Percentiles rank a stretch among this genome's conserved stretches.
phyloP scores from a whole-genome alignment of 2,113 vertebrate species.

The Hippoglossus stenolepis region DNA sequence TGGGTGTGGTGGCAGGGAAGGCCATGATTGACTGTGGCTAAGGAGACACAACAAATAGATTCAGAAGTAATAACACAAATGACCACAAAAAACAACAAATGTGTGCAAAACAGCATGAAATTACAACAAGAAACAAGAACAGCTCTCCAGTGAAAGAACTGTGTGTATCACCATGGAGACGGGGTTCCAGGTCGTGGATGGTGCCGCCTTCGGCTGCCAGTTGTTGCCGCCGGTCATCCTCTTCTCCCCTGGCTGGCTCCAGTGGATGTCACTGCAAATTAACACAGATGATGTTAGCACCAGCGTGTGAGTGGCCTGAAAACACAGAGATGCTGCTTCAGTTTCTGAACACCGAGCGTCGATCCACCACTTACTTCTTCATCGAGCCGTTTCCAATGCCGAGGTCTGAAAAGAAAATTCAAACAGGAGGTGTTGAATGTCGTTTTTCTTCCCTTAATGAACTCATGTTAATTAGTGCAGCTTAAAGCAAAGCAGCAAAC shows the following conservation, averaged over 20 bases:
- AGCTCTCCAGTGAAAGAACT: slow-evolving; percentile 19
- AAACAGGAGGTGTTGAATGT: not conserved
- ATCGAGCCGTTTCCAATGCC: slow-evolving; percentile 98
- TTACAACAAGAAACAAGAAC: not conserved
- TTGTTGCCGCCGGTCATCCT: slow-evolving; percentile 96
- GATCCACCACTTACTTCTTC: slow-evolving; percentile 89
- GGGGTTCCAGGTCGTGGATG: slow-evolving; percentile 96
- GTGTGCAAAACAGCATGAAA: not conserved
- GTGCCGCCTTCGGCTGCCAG: slow-evolving; percentile 97
- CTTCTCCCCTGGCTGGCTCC: slow-evolving; percentile 98
- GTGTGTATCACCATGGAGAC: slow-evolving; percentile 91
- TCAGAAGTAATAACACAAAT: not conserved
- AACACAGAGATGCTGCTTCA: slow-evolving; percentile 27
- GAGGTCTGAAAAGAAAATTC: slow-evolving; percentile 84
- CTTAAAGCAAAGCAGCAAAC: slow-evolving; percentile 70
- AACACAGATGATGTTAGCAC: slow-evolving; percentile 60
- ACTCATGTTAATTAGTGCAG: not conserved
- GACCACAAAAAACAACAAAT: not conserved
- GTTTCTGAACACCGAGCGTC: not conserved
- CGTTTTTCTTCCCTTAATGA: slow-evolving; percentile 1
- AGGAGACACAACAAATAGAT: slow-evolving; percentile 47
- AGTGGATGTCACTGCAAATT: slow-evolving; percentile 93
- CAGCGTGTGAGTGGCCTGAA: slow-evolving; percentile 30
- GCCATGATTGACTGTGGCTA: slow-evolving; percentile 95
- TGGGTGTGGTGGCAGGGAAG: slow-evolving; percentile 98